Evolutionary conservation across 2,113 vertebrate genomes (phyloP).

Genomic region (Struthidea cinerea): DNA sequence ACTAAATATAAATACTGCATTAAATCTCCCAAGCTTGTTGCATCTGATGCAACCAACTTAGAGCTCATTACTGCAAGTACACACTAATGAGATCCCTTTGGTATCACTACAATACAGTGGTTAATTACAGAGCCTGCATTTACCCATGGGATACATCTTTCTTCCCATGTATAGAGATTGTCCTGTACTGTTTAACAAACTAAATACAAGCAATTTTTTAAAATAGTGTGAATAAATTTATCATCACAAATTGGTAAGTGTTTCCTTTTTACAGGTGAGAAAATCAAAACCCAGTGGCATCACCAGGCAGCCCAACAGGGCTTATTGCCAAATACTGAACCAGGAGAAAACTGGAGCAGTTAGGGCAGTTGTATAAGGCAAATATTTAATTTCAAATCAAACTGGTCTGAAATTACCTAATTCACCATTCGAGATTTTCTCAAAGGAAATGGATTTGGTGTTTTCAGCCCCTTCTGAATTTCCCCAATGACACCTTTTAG

Average conservation of each 20-base stretch:
- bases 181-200: neutral
- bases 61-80: neutral
- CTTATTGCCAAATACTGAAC: neutral
- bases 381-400: neutral
- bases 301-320: neutral
- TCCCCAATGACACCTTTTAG: neutral
- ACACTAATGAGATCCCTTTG: neutral
- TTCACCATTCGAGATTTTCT: neutral
- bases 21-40: neutral
- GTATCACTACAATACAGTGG: neutral
- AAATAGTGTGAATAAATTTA: neutral
- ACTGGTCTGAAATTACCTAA: neutral
- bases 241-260: neutral
- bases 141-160: neutral
- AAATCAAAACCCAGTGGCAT: neutral
- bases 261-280: neutral
- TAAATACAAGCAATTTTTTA: neutral
- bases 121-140: constrained; percentile 10
- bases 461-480: neutral
- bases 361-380: neutral
- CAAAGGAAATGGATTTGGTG: neutral
- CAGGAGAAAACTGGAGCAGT: neutral
- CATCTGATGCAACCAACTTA: neutral
- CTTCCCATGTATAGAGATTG: neutral
- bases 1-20: neutral